Evolutionary conservation across 2,888 invertebrate genomes (phyloP).

Genomic region (Melieria picta): DNA sequence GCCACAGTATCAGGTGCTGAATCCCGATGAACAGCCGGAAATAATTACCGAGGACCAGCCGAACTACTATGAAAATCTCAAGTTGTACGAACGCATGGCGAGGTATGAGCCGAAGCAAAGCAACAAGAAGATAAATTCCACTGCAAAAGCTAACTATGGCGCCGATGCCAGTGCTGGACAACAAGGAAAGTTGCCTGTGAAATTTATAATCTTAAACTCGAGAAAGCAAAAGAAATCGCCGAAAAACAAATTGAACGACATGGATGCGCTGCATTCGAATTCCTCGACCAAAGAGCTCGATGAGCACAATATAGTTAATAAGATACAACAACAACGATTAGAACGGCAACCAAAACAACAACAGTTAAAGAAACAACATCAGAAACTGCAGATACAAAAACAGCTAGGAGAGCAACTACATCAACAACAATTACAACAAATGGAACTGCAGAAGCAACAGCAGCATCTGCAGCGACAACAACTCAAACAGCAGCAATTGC

Average conservation of each 20-base stretch:
- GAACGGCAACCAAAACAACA: neutral
- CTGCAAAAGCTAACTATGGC: neutral
- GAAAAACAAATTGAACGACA: neutral
- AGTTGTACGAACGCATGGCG: slow-evolving; percentile 18
- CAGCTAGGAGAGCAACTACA: neutral
- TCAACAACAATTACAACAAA: neutral
- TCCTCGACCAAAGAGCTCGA: neutral
- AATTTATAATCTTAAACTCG: neutral
- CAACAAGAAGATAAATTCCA: too few relatives aligned
- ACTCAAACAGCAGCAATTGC: neutral
- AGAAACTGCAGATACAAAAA: neutral
- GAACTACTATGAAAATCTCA: slow-evolving; percentile 50
- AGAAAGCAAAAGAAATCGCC: neutral
- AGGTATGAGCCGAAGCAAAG: too few relatives aligned
- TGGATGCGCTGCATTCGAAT: neutral
- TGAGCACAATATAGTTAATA: neutral
- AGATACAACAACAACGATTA: neutral
- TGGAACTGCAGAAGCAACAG: neutral
- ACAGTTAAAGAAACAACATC: neutral
- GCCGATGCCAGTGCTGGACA: neutral
- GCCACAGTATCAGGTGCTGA: slow-evolving; percentile 54
- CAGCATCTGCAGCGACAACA: neutral
- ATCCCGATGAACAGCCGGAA: slow-evolving; percentile 56
- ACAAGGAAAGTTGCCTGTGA: neutral
- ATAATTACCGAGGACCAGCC: slow-evolving; percentile 57